phyloP scores from a whole-genome alignment of 1,140 invertebrate genomes.

The Pissodes strobi region DNA sequence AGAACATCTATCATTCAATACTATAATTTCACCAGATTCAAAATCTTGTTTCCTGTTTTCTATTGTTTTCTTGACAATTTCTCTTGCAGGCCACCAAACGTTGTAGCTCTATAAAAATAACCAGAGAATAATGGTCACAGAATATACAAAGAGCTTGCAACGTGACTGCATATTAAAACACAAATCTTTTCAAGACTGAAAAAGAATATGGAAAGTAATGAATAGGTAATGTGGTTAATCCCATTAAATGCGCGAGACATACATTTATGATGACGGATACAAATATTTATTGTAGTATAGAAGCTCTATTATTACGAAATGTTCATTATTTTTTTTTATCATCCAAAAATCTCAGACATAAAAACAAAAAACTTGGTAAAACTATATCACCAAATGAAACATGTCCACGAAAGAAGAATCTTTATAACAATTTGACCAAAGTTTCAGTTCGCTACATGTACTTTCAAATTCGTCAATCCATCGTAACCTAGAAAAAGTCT shows the following conservation, averaged over 20 bases:
- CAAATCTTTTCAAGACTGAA: too few relatives aligned
- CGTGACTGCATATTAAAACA: too few relatives aligned
- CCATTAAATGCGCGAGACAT: too few relatives aligned
- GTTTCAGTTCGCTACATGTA: too few relatives aligned
- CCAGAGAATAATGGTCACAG: too few relatives aligned
- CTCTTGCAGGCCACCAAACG: slow-evolving; percentile 83
- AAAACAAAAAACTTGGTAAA: neutral
- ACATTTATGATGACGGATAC: too few relatives aligned
- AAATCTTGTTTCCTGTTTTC: slow-evolving; percentile 67
- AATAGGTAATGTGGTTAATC: too few relatives aligned
- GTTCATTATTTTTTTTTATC: neutral
- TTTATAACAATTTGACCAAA: neutral
- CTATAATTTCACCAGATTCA: slow-evolving; percentile 76
- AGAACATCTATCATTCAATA: slow-evolving; percentile 71
- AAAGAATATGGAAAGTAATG: too few relatives aligned
- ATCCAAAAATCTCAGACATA: neutral
- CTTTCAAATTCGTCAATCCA: too few relatives aligned
- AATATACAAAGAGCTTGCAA: too few relatives aligned
- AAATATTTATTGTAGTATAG: neutral
- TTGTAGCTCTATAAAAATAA: slow-evolving; percentile 61
- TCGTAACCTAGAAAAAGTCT: too few relatives aligned
- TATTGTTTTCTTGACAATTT: slow-evolving; percentile 73
- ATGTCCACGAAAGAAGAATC: neutral
- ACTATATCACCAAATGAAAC: neutral
- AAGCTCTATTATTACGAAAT: neutral